These are phyloP conservation scores for Lucilia cuprina DNA, from an alignment of 1,140 invertebrate genomes.

Conservation along the genomic window DNA sequence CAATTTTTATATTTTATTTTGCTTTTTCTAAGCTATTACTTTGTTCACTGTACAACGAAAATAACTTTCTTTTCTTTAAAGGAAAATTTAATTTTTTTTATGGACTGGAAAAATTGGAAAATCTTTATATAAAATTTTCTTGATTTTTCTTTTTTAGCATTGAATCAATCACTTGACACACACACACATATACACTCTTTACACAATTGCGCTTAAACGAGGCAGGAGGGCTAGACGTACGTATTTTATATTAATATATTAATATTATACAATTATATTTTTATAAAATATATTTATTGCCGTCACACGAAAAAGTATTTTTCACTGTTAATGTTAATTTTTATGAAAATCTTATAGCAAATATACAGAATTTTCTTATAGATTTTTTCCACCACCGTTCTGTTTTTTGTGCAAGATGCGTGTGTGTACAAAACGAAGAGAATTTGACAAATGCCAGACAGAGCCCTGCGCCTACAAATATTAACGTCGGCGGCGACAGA, in stretches of 20 bases:
- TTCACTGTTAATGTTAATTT: background rate
- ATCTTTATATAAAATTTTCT: background rate
- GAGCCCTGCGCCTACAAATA: no score
- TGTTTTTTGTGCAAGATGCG: background rate
- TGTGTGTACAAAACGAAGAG: conserved; percentile 14
- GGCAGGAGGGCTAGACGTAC: background rate
- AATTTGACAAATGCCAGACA: conserved; percentile 10
- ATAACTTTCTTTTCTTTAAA: background rate
- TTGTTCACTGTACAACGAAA: background rate
- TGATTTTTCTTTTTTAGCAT: conserved; percentile 4
- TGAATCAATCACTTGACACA: background rate
- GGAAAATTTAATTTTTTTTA: background rate
- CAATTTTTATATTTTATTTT: background rate
- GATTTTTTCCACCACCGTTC: background rate
- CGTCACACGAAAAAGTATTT: background rate
- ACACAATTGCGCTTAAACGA: conserved; percentile 6
- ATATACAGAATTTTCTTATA: background rate
- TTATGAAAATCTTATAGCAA: background rate
- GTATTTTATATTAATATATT: background rate
- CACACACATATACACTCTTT: background rate
- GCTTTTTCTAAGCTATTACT: background rate
- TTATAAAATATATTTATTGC: background rate
- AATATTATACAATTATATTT: background rate
- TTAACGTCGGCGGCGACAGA: no score
- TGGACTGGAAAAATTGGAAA: background rate